Evolutionary conservation across 2,888 invertebrate species (phyloP), one percentile per base, ranked within the genome.

Genomic region (Ganaspis brasiliensis): DNA sequence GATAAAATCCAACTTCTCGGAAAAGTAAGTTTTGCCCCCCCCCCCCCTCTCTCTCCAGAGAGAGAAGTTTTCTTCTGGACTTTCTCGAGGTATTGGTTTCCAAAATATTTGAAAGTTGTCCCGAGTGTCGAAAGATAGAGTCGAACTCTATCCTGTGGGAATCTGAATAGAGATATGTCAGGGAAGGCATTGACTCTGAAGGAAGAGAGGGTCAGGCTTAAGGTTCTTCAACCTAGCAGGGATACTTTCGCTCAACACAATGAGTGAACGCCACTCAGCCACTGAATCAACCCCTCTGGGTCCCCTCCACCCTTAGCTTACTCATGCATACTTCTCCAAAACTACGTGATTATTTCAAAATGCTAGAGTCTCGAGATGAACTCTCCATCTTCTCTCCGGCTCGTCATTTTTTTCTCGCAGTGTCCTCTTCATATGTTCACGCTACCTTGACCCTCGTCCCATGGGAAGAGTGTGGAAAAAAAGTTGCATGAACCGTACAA

Each of bases 271-370:
- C 81, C 77, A 85, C 85, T 87, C 86, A 83, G 82, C 85, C 87
- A 82, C 82, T 87, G 87, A 86, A 85, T 87, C 86, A 84, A 86
- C 71, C 83, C 84, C 78, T 81, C 82, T 77, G 56, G 74, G 75
- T 73, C 81, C 82, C 77, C 73, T 35, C 72, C 67, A 19, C 19
- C 61, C 40, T 75, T 80, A 72, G 59, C 79, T 61, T 74, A 76
- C 76, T 77, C 81, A 75, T 78, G 78, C 76, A 76, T 83, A 87
- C 85, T 84, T 84, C 85, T 84, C 81, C 81, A 87, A 89, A 86
- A 85, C 86, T 88, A 88, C 88, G 89, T 88, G 88, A 89, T 89
- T 89, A 89, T 88, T 89, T 87, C 83, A 87, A 88, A 88, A 88
- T 84, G 84, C 86, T 87, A 78, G 78, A 84, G 81, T 77, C 84